Percentiles rank a stretch among this genome's conserved stretches.
Conservation (phyloP, 2,113 vertebrate genomes). For the Corvus hawaiiensis region DNA sequence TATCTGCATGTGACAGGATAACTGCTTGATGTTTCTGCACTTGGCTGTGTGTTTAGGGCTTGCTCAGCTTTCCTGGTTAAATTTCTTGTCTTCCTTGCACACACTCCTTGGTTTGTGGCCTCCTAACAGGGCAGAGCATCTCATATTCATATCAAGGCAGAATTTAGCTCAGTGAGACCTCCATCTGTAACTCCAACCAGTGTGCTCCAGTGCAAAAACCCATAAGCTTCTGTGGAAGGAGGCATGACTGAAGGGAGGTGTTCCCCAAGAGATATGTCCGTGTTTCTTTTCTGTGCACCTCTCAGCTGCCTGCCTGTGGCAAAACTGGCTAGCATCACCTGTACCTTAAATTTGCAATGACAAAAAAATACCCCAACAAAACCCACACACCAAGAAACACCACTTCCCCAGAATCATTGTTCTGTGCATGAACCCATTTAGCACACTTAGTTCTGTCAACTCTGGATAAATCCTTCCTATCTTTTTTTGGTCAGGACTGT, state of each 20-base stretch:
- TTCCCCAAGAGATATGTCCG: rapidly evolving
- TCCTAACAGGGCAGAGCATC: background rate
- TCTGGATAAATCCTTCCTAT: background rate
- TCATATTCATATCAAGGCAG: background rate
- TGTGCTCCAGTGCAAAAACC: background rate
- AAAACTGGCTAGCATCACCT: background rate
- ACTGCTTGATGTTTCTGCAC: background rate
- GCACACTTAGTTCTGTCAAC: background rate
- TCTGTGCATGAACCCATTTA: background rate
- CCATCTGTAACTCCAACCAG: background rate
- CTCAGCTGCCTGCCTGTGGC: background rate
- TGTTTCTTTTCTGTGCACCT: background rate
- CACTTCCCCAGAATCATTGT: background rate
- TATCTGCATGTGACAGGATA: background rate
- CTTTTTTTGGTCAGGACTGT: background rate
- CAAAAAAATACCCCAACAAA: background rate
- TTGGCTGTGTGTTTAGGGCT: background rate
- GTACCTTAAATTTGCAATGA: background rate
- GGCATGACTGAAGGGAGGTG: background rate
- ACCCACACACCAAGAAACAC: background rate
- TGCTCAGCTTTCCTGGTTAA: background rate
- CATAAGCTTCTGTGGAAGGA: background rate
- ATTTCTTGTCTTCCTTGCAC: background rate
- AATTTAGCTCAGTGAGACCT: background rate
- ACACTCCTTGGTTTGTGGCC: background rate